phyloP scores from a whole-genome alignment of 2,888 invertebrate species.

The Linnaemya tessellans region DNA sequence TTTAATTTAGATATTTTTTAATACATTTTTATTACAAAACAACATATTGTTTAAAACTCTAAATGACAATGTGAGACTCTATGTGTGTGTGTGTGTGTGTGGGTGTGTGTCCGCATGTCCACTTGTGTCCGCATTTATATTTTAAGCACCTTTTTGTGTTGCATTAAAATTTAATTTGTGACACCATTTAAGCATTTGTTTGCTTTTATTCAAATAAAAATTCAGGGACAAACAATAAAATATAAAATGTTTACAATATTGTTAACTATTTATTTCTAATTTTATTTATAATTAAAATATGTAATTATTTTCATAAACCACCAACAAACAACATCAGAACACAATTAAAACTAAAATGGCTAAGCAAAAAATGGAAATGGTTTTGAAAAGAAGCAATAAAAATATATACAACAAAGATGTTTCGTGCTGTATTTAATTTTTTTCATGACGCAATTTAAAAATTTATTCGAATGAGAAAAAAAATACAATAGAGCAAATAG shows the following conservation, averaged over 20 bases:
- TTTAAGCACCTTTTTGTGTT: slow-evolving; percentile 66
- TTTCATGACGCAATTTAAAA: no score
- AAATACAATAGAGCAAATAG: no score
- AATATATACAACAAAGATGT: neutral
- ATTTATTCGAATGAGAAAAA: no score
- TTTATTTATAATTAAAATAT: slow-evolving; percentile 56
- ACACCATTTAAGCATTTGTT: slow-evolving; percentile 61
- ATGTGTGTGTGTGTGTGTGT: neutral
- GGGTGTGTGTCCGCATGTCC: neutral
- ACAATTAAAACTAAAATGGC: neutral
- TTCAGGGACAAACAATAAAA: neutral
- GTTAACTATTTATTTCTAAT: slow-evolving; percentile 49
- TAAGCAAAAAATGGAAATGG: neutral
- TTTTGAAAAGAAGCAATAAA: neutral
- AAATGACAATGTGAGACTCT: no score
- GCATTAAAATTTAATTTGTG: slow-evolving; percentile 70
- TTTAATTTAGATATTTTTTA: slow-evolving; percentile 11
- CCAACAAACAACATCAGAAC: neutral
- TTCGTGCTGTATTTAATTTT: no score
- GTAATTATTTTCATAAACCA: slow-evolving; percentile 26
- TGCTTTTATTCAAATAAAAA: neutral
- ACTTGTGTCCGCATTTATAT: neutral
- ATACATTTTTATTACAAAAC: neutral
- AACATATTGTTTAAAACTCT: slow-evolving; percentile 8
- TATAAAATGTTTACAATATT: slow-evolving; percentile 36